Conservation (phyloP, 2,888 invertebrate genomes). For the Cyclophora albipunctata region DNA sequence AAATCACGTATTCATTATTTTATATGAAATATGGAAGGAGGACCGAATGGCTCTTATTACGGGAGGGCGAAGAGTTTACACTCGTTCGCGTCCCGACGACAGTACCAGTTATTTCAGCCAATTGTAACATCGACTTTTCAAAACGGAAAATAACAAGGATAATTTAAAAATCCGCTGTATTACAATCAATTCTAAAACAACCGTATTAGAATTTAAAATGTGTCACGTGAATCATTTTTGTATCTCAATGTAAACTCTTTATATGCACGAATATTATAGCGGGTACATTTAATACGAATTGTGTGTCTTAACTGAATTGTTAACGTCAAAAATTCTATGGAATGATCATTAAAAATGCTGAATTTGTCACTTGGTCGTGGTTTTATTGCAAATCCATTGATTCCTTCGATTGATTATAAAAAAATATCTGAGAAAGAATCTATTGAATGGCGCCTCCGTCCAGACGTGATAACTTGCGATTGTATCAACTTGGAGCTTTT, state of each 20-base stretch:
- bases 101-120: too few species aligned
- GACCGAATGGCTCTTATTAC: not conserved
- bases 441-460: slow-evolving; percentile 22
- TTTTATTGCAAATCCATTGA: slow-evolving; percentile 18
- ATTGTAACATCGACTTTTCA: too few species aligned
- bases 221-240: slow-evolving; percentile 2
- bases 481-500: slow-evolving; percentile 4
- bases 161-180: not conserved
- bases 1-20: slow-evolving; percentile 37
- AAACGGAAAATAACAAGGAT: not conserved
- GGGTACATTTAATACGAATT: not conserved
- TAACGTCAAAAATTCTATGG: not conserved
- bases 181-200: not conserved
- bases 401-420: slow-evolving; percentile 11
- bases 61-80: too few species aligned
- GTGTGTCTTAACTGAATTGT: slow-evolving; percentile 3
- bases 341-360: slow-evolving; percentile 13
- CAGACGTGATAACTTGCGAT: slow-evolving; percentile 25
- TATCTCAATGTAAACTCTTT: slow-evolving; percentile 1
- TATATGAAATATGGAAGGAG: slow-evolving; percentile 12
- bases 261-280: too few species aligned
- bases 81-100: too few species aligned
- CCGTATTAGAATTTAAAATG: too few species aligned
- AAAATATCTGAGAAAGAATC: slow-evolving; percentile 24
- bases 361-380: slow-evolving; percentile 11